These are phyloP conservation scores for Melipona bicolor DNA, from an alignment of 2,888 invertebrate genomes.

Conservation along the genomic window DNA sequence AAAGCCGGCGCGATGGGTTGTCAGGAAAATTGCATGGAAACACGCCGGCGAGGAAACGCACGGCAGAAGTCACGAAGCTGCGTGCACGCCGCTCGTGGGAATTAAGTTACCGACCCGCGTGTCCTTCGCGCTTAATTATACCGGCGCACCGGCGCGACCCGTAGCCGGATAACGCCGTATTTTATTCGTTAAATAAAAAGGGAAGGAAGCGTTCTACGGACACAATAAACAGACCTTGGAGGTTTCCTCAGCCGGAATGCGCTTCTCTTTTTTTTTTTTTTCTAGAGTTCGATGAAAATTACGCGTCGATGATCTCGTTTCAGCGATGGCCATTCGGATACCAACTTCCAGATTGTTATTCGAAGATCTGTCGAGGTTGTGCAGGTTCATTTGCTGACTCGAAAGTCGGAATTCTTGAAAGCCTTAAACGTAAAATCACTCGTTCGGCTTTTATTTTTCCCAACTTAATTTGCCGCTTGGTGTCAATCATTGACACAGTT, in stretches of 20 bases:
- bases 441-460: too few species aligned
- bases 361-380: fast-evolving
- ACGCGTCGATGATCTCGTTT: background rate
- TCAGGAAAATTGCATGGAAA: constrained; percentile 58
- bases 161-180: constrained; percentile 52
- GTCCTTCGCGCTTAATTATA: constrained; percentile 73
- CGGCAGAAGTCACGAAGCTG: constrained; percentile 52
- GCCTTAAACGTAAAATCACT: background rate
- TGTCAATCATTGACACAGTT: too few species aligned
- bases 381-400: background rate
- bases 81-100: constrained; percentile 66
- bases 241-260: constrained; percentile 54
- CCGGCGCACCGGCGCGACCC: constrained; percentile 54
- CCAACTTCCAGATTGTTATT: background rate
- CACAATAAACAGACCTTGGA: constrained; percentile 67
- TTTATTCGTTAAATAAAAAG: constrained; percentile 65
- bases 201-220: constrained; percentile 60
- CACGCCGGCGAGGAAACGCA: constrained; percentile 37
- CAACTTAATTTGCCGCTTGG: too few species aligned
- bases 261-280: background rate
- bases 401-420: background rate
- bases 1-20: constrained; percentile 22
- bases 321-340: background rate
- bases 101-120: constrained; percentile 71
- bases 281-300: constrained; percentile 17